Base-by-base conservation (phyloP, 2,888 invertebrate species). In the Pristionchus japonicus region DNA sequence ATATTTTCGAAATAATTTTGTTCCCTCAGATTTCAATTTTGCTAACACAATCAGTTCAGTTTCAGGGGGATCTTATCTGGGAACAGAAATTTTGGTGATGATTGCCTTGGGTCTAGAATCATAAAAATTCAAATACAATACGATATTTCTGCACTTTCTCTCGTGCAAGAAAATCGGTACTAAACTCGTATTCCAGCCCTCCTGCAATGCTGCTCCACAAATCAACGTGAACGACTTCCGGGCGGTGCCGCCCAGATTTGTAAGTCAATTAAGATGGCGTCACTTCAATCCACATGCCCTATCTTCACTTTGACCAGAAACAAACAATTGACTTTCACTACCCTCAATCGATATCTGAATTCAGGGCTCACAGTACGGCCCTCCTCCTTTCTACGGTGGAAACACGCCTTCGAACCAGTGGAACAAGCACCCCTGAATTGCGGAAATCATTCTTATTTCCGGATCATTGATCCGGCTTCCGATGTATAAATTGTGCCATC, bases 281-380 rank as follows among this genome's bases (percentile, higher is more conserved):
- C 23, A 13, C n/a, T 27, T 7, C n/a, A n/a, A n/a, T n/a, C n/a
- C n/a, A n/a, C n/a, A n/a, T 64, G 13, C 13, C 31, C 64, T 13
- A n/a, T 27, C 27, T 31, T 27, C n/a, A 15, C 17, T 57, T 11
- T 34, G 67, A 67, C 2, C 27, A 13, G 64, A 64, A 7, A 31
- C 15, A 34, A 17, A 27, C 9, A 67, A 4, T 34, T 3, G 15
- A 37, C 1, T 27, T 15, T 11, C 23, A n/a, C 15, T 34, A 11
- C 2, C 23, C 13, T 15, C 47, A 13, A 77, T 47, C 77, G 13
- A 27, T 47, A n/a, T 7, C 6, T 34, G 34, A 17, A 47, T 43
- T 43, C 77, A 40, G 77, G 77, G 77, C 17, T 77, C 77, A 2
- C 77, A 77, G 27, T 77, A 77, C 77, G 77, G 77, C 43, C 77